A percentile compares a stretch with the other conserved stretches of the same genome.
Evolutionary conservation across 2,888 invertebrate species (phyloP).

Genomic region (Alloplasta piceator): DNA sequence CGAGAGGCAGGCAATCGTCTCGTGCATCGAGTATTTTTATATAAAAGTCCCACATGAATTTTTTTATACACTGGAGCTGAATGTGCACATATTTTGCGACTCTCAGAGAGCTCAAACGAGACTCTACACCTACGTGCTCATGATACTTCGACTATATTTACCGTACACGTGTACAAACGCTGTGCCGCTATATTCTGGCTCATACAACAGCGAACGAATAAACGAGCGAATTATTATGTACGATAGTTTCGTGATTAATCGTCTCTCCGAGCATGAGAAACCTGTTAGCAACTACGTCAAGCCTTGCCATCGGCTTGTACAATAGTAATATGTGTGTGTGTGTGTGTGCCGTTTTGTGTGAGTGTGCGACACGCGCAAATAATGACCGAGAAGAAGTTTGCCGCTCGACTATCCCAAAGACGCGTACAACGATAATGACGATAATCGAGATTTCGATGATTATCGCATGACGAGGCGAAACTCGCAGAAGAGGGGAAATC

Average conservation of each 20-base stretch:
- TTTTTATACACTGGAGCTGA: too few relatives aligned
- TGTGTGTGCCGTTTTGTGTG: neutral
- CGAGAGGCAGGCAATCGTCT: constrained; percentile 47
- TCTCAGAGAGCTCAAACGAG: constrained; percentile 18
- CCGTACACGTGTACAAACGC: constrained; percentile 37
- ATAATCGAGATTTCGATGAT: constrained; percentile 10
- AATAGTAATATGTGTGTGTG: neutral
- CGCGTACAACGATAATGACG: constrained; percentile 6
- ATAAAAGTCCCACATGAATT: too few relatives aligned
- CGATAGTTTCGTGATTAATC: constrained; percentile 60
- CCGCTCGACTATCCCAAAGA: constrained; percentile 3
- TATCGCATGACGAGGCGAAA: constrained; percentile 8
- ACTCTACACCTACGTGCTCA: constrained; percentile 14
- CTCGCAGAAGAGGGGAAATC: too few relatives aligned
- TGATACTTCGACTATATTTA: constrained; percentile 24
- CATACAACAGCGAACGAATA: constrained; percentile 26
- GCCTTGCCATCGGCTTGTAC: constrained; percentile 9
- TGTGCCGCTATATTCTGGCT: constrained; percentile 46
- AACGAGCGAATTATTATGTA: constrained; percentile 43
- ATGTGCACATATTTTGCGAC: neutral
- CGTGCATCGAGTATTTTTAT: constrained; percentile 18
- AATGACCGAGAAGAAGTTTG: neutral
- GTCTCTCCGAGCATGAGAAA: constrained; percentile 44
- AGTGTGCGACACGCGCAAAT: too few relatives aligned
- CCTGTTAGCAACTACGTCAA: constrained; percentile 54